Base-by-base conservation (phyloP, 2,797 vertebrate genomes). In the Morus bassanus region DNA sequence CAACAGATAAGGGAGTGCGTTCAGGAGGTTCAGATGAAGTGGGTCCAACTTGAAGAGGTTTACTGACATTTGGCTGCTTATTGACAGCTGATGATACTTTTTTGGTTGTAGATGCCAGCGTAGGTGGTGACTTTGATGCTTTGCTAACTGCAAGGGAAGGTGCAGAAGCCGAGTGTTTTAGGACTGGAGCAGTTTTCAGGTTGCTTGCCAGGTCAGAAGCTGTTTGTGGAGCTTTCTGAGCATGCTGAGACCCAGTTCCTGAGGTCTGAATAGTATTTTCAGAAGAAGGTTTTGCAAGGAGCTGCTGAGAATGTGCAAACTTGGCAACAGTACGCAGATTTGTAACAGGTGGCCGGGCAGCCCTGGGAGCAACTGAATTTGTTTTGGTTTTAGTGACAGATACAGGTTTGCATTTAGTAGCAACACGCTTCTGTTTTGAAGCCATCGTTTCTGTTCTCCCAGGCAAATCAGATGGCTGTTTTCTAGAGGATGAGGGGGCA, bases 1-100 rank as follows among this genome's bases (percentile, higher is more conserved):
- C 96, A 39, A 97, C 77, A 19, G 98, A 95, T 16, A 98, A 73
- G 0, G 98, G 98, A 51, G 97, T 97, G 1, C 97, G 88, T 53
- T 94, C 97, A 37, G 94, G 93, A 79, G 96, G 83, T 48, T 89
- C 98, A 51, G 97, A 93, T 73, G 73, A 95, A 96, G 95, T 16
- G 3, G 97, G 84, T 76, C n/a, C 95, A 23, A 11, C 21, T 28
- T 76, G 96, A 68, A 76, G 69, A 46, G 70, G 11, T 22, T 88
- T 48, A 15, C 37, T 88, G 14, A 69, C 59, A 51, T 41, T 93
- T 45, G 87, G 65, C 37, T 88, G 79, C 74, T 96, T 96, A 70
- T 28, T 93, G 77, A 84, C 82, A 92, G 60, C 56, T n/a, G 97
- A 68, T 31, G 84, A 61, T 11, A 27, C 1, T 2, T 37, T 94